Conservation (phyloP, 2,888 invertebrate genomes). For the Microctonus brassicae region DNA sequence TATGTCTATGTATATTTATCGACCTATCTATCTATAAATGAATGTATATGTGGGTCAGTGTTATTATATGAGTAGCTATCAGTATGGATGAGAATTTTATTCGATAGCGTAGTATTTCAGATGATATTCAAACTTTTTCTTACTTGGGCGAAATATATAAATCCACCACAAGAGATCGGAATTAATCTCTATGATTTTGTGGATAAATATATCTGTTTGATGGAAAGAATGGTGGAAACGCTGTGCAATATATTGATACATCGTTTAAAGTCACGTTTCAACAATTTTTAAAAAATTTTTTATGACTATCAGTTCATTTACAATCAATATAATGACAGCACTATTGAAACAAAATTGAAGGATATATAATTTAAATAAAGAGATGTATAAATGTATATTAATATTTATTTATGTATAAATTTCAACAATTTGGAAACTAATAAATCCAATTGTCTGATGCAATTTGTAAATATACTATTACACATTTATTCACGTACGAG, state of each 20-base stretch:
- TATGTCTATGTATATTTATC: neutral
- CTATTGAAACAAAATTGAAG: no score
- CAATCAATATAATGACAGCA: no score
- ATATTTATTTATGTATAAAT: slow-evolving; percentile 7
- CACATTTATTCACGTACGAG: neutral
- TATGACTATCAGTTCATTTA: no score
- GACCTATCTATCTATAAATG: neutral
- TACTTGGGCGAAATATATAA: neutral
- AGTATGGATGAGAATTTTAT: neutral
- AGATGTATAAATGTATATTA: no score
- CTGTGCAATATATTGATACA: no score
- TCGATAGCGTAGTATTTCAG: neutral
- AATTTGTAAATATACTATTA: slow-evolving; percentile 23
- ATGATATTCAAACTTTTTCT: neutral
- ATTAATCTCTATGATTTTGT: neutral
- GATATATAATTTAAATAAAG: no score
- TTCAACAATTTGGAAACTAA: slow-evolving; percentile 31
- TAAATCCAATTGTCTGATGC: slow-evolving; percentile 31
- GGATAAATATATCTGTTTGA: no score
- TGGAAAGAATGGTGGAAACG: no score
- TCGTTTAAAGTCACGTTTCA: no score
- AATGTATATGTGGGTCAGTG: neutral
- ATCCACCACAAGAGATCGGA: neutral
- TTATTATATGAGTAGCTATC: neutral
- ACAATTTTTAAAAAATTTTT: no score